phyloP scores from a whole-genome alignment of 2,113 vertebrate genomes.

The Tragelaphus strepsiceros region DNA sequence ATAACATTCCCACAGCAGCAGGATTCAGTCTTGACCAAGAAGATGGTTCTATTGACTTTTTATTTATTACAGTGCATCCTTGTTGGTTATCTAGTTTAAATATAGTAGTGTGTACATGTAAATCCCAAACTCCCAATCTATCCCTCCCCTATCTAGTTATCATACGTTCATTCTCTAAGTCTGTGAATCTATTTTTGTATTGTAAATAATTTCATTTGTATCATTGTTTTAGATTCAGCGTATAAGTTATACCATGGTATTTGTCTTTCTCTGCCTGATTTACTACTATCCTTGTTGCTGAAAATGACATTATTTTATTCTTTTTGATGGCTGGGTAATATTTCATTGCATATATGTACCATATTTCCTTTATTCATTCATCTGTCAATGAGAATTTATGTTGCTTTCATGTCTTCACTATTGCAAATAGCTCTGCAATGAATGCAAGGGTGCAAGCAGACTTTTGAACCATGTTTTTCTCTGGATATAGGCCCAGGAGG shows the following conservation, averaged over 20 bases:
- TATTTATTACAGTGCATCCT: not conserved
- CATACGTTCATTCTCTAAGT: not conserved
- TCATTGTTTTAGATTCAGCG: not conserved
- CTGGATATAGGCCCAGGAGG: not conserved
- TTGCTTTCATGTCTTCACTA: not conserved
- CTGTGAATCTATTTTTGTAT: not conserved
- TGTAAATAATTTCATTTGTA: not conserved
- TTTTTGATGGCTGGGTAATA: not conserved
- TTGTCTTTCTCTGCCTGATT: not conserved
- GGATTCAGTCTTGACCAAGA: not conserved
- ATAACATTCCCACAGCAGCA: rapidly evolving
- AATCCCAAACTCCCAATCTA: not conserved
- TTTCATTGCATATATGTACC: not conserved
- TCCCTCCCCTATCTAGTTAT: not conserved
- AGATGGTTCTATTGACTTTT: too few species aligned
- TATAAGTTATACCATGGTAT: not conserved
- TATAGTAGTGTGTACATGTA: not conserved
- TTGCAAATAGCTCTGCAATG: not conserved
- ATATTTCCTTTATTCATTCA: not conserved
- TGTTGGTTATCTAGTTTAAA: not conserved
- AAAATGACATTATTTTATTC: not conserved
- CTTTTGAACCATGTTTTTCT: not conserved
- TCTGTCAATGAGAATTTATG: not conserved
- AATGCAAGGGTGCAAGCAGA: too few species aligned
- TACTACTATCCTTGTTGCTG: not conserved